Percentiles rank a stretch among this genome's conserved stretches.
Evolutionary conservation across 2,797 vertebrate species (phyloP).

Genomic region (Eremophila alpestris): DNA sequence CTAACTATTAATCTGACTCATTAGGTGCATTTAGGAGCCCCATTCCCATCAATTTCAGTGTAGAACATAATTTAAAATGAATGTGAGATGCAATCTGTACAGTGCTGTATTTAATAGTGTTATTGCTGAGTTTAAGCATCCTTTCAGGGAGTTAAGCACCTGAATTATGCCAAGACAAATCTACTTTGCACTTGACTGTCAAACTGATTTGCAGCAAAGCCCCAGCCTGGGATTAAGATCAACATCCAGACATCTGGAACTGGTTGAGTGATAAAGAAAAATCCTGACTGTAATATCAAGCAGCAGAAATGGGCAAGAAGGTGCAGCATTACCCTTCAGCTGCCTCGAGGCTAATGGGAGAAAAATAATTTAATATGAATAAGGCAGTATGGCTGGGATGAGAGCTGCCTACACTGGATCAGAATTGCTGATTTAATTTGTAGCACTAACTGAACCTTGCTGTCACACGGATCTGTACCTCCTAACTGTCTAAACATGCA

Average conservation of each 20-base stretch:
- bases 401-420: background rate
- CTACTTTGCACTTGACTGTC: background rate
- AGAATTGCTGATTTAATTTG: slow-evolving; percentile 22
- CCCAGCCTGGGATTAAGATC: slow-evolving; percentile 5
- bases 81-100: background rate
- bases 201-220: slow-evolving; percentile 28
- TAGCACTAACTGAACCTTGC: background rate
- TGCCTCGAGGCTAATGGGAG: background rate
- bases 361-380: background rate
- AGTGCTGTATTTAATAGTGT: background rate
- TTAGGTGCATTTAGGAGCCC: background rate
- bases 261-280: background rate
- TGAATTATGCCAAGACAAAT: slow-evolving; percentile 14
- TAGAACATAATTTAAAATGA: background rate
- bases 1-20: background rate
- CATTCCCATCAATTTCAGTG: background rate
- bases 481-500: background rate
- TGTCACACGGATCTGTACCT: background rate
- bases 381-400: background rate
- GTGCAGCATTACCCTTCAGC: background rate
- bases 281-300: background rate
- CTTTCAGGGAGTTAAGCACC: background rate
- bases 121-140: background rate
- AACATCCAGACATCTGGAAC: slow-evolving; percentile 24
- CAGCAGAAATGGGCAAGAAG: background rate